Base-by-base conservation (phyloP, 2,113 vertebrate genomes). In the Toxostoma redivivum region DNA sequence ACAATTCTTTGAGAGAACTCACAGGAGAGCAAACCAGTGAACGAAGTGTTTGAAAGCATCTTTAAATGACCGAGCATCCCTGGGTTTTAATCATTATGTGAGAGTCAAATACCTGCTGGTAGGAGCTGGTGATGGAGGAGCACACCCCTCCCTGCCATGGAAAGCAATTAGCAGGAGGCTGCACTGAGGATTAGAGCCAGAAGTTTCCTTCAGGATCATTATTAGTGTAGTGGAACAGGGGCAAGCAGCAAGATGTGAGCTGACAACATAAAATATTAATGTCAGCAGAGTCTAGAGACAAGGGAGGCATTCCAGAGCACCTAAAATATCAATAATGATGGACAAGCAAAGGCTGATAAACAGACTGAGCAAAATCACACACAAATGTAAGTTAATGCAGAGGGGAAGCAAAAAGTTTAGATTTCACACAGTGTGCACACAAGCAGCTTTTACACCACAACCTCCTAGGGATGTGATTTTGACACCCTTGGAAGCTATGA, bases 111-210 rank as follows among this genome's bases (percentile, higher is more conserved):
- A 78, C 19, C 47, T 50, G 54, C n/a, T 2, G 60, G 91, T 31
- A 27, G 11, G 22, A 72, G 81, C 67, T 20, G 58, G 83, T 58
- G 25, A 10, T 6, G 57, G 31, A 72, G 92, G 60, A 81, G 70
- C 79, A 35, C 40, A 8, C 19, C 81, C 79, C 23, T 69, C 72
- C 76, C 31, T 40, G 56, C 87, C 88, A 30, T 0, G 22, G 79
- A 83, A 88, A 93, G 79, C 93, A 94, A 96, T 92, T 65, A 96
- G 89, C 33, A 6, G 53, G 53, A 88, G 71, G 74, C 51, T 83
- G 54, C 33, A 1, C 62, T 8, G 20, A 83, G 93, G 56, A 90
- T 45, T 50, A 62, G 19, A 90, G 92, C 22, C 85, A 88, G 15
- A 40, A 53, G 56, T 74, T 94, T 73, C 81, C 57, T 80, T 95